These are phyloP conservation scores for Cryptocephalus primarius DNA, from an alignment of 2,888 invertebrate genomes.

Conservation along the genomic window DNA sequence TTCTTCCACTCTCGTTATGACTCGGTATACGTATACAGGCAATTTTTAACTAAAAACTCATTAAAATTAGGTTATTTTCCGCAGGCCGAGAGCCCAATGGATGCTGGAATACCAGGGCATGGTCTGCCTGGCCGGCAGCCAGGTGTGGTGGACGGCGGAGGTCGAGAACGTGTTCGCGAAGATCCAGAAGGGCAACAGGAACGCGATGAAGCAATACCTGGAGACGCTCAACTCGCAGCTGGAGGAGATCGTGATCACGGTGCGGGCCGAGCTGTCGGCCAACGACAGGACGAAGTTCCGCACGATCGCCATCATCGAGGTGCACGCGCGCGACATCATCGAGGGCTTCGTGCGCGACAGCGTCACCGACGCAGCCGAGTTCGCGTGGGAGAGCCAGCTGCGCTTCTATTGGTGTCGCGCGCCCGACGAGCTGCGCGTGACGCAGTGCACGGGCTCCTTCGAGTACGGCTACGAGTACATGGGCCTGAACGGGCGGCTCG, in stretches of 20 bases:
- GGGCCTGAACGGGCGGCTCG: slow-evolving; percentile 84
- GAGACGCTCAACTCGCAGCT: slow-evolving; percentile 69
- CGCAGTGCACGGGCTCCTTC: slow-evolving; percentile 78
- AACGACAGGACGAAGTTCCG: slow-evolving; percentile 84
- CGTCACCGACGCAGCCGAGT: slow-evolving; percentile 73
- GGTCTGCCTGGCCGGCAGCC: slow-evolving; percentile 57
- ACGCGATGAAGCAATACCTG: slow-evolving; percentile 85
- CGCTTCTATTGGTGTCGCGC: slow-evolving; percentile 84
- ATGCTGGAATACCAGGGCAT: slow-evolving; percentile 77
- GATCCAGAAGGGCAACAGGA: slow-evolving; percentile 62
- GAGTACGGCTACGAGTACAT: slow-evolving; percentile 94
- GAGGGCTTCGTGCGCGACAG: slow-evolving; percentile 70
- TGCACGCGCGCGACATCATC: slow-evolving; percentile 84
- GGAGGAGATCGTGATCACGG: slow-evolving; percentile 70
- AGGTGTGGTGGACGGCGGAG: slow-evolving; percentile 94
- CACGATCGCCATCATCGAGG: slow-evolving; percentile 81
- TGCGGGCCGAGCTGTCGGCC: slow-evolving; percentile 56
- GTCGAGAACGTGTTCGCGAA: slow-evolving; percentile 79
- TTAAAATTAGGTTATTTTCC: no score
- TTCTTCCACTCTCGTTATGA: no score
- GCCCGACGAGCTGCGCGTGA: slow-evolving; percentile 67
- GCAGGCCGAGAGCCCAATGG: slow-evolving; percentile 62
- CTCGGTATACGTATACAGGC: no score
- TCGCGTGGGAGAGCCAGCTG: slow-evolving; percentile 90
- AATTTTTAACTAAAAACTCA: no score